phyloP scores from a whole-genome alignment of 2,797 vertebrate genomes.

The Chloroceryle inda region DNA sequence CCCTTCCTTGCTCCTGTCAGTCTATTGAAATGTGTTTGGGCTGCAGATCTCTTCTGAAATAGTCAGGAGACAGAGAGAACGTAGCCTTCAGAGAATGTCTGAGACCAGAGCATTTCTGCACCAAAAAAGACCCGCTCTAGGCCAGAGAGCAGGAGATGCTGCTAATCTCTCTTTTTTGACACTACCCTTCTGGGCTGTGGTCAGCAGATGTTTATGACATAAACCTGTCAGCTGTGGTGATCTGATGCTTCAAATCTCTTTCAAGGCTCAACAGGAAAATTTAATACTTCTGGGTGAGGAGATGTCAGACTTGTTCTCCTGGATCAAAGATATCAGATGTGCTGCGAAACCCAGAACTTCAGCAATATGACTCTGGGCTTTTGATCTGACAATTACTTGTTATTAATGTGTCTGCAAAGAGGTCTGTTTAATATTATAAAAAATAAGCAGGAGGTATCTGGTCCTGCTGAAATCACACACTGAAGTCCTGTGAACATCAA shows the following conservation, averaged over 20 bases:
- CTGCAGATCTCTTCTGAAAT: background rate
- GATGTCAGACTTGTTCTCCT: background rate
- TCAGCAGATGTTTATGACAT: constrained; percentile 32
- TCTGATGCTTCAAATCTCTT: constrained; percentile 26
- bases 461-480: background rate
- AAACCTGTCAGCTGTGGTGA: constrained; percentile 46
- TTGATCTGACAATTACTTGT: background rate
- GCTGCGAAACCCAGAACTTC: background rate
- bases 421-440: background rate
- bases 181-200: background rate
- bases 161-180: constrained; percentile 6
- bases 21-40: background rate
- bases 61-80: background rate
- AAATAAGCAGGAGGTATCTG: background rate
- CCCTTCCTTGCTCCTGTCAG: fast-evolving
- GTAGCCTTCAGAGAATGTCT: background rate
- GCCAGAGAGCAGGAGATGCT: background rate
- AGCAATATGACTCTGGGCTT: background rate
- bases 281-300: background rate
- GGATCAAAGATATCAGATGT: background rate
- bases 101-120: background rate
- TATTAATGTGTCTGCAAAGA: background rate
- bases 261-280: background rate
- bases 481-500: background rate
- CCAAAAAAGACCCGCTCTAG: background rate